Evolutionary conservation across 2,797 vertebrate genomes (phyloP).

Genomic region (Eulemur albifrons): DNA sequence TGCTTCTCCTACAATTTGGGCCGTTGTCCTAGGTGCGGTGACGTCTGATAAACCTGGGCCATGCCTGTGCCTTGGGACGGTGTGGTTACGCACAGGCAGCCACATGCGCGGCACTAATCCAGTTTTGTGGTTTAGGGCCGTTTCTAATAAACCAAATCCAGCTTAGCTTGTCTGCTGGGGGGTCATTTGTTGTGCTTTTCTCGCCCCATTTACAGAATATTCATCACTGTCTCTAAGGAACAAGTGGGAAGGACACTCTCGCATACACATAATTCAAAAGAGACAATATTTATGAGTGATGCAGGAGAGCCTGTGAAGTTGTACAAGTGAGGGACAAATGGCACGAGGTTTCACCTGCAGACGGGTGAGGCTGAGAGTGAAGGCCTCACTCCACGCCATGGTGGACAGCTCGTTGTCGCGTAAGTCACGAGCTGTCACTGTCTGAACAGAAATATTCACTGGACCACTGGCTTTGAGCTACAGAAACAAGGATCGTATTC

Average conservation of each 20-base stretch:
- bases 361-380: background rate
- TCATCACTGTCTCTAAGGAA: background rate
- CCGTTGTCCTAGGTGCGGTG: background rate
- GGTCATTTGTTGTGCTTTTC: background rate
- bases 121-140: background rate
- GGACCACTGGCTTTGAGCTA: too few relatives aligned
- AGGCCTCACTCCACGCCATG: fast-evolving
- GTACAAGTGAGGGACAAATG: background rate
- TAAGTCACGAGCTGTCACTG: background rate
- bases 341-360: background rate
- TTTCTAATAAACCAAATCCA: background rate
- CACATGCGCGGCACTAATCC: background rate
- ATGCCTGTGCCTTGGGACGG: too few relatives aligned
- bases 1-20: background rate
- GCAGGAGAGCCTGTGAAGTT: background rate
- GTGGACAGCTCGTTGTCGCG: background rate
- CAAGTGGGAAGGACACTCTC: background rate
- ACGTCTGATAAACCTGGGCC: background rate
- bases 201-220: background rate
- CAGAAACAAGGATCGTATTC: background rate
- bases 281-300: background rate
- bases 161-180: background rate
- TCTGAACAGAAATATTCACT: background rate
- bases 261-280: background rate
- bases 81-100: background rate